Evolutionary conservation across 2,797 vertebrate genomes (phyloP).

Genomic region (Setipinna tenuifilis): DNA sequence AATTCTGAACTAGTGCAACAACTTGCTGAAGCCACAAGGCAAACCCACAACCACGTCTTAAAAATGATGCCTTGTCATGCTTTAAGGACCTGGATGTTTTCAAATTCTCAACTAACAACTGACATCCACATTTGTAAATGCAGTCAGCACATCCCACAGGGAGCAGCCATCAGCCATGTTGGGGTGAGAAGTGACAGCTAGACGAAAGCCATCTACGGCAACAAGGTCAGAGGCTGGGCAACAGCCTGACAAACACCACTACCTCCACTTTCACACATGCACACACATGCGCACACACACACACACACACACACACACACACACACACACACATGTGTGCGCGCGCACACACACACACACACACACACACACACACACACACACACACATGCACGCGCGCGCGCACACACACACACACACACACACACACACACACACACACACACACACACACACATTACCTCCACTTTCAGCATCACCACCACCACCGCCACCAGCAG

Average conservation of each 20-base stretch:
- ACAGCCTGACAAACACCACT: slow-evolving; percentile 24
- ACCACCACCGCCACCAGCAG: slow-evolving; percentile 12
- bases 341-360: too few relatives aligned
- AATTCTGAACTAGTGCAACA: not conserved
- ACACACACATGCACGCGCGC: too few relatives aligned
- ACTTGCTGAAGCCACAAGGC: not conserved
- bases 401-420: too few relatives aligned
- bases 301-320: too few relatives aligned
- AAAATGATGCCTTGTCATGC: not conserved
- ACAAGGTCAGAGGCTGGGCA: slow-evolving; percentile 21
- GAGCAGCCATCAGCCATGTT: not conserved
- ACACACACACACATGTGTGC: too few relatives aligned
- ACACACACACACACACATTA: not conserved
- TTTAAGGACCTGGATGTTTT: not conserved
- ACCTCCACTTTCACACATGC: not conserved
- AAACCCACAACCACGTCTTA: not conserved
- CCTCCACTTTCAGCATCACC: slow-evolving; percentile 19
- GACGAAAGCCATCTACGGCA: not conserved
- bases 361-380: too few relatives aligned
- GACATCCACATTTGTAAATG: slow-evolving; percentile 16
- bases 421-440: too few relatives aligned
- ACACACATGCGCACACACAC: too few relatives aligned
- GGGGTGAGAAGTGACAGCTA: not conserved
- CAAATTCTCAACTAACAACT: not conserved
- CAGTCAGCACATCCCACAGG: not conserved